Conservation (phyloP, 2,797 vertebrate genomes). For the Oceanodroma leucorhoa region DNA sequence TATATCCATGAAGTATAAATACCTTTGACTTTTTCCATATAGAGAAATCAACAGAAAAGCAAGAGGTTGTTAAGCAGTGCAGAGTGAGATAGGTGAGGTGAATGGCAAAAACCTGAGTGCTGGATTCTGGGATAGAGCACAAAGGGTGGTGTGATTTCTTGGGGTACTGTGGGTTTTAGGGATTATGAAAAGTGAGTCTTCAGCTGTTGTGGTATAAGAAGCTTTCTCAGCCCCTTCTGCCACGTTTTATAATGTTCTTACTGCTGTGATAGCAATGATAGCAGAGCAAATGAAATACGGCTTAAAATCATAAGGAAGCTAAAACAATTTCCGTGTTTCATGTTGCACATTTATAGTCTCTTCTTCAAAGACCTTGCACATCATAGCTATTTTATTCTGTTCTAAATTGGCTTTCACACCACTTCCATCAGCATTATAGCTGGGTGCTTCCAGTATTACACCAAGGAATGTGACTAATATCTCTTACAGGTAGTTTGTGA, state of each 20-base stretch:
- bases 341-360: neutral
- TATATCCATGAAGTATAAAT: neutral
- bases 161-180: neutral
- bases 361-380: neutral
- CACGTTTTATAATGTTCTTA: neutral
- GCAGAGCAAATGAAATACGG: neutral
- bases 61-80: neutral
- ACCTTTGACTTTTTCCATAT: neutral
- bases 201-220: neutral
- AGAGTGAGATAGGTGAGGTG: accelerated
- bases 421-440: neutral
- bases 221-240: neutral
- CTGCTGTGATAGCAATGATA: neutral
- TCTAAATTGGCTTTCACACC: slow-evolving; percentile 17
- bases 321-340: neutral
- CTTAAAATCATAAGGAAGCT: neutral
- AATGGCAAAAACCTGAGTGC: neutral
- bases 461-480: neutral
- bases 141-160: neutral
- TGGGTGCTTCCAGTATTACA: neutral
- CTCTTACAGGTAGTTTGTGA: neutral
- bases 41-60: neutral
- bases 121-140: neutral
- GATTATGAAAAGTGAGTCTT: neutral
- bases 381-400: neutral